Evolutionary conservation across 2,888 invertebrate species (phyloP), one percentile per base, ranked within the genome.

Genomic region (Lithophane semibrunnea): DNA sequence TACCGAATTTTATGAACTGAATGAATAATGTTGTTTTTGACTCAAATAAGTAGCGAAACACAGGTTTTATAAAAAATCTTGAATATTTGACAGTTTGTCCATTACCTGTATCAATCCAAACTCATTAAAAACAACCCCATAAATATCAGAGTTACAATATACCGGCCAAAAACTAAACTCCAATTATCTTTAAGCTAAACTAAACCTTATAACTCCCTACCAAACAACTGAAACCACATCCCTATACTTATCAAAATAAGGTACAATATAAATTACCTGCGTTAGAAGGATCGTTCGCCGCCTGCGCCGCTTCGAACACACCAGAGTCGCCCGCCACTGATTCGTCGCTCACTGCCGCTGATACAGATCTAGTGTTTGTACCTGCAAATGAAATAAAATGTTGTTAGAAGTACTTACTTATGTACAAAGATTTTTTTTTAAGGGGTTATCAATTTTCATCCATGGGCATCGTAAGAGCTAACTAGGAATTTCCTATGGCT

Each of bases 331-430:
- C 99, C 64, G 99, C 99, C 79, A 99, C 99, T 66, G 99, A 99
- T 93, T 99, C 99, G 93, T 99, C 99, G 93, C 99, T 99, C 29
- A 99, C 99, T 56, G 99, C 99, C 60, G 99, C 99, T 37, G 99
- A 99, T 66, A 99, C 99, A 56, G 99, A 98, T 92, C 98, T 97
- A 84, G 98, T 98, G 92, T 98, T 98, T 71, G 98, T 98, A 73
- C 98, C 98, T 90, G 87, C 47, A 69, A 69, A 4, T n/a, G 18
- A 63, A n/a, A n/a, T 10, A 71, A 70, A 70, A 21, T 24, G 10
- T 12, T 13, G 47, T 56, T 49, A 49, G 5, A 67, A n/a, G 7
- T 37, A 29, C 29, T 29, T 37, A 29, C 29, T 29, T 29, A 37
- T 29, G n/a, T 10, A 68, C 8, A 8, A 18, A 52, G 18, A 52